Conservation (phyloP, 2,888 invertebrate genomes). For the Gerris lacustris region DNA sequence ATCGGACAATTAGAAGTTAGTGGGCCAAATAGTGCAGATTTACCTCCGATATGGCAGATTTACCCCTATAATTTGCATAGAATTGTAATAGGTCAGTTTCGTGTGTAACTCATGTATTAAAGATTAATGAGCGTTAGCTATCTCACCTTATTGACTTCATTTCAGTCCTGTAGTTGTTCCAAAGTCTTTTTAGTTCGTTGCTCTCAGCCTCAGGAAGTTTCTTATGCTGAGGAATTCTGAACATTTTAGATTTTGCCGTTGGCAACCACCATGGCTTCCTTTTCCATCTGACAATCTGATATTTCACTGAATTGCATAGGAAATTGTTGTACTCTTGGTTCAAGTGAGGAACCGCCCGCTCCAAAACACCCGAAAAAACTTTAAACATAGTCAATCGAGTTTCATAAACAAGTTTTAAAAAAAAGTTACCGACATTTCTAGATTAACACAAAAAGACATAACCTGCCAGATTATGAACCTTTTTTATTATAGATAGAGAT, state of each 20-base stretch:
- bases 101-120: too few species aligned
- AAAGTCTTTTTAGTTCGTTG: slow-evolving; percentile 51
- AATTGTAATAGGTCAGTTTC: too few species aligned
- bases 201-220: slow-evolving; percentile 49
- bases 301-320: slow-evolving; percentile 11
- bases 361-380: background rate
- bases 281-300: slow-evolving; percentile 42
- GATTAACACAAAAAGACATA: background rate
- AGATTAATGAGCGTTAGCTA: background rate
- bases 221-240: slow-evolving; percentile 51
- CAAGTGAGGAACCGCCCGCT: background rate
- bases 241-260: slow-evolving; percentile 65
- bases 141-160: slow-evolving; percentile 44
- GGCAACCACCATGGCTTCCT: slow-evolving; percentile 72
- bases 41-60: too few species aligned
- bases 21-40: too few species aligned
- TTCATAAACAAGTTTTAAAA: background rate
- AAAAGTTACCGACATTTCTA: background rate
- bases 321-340: background rate
- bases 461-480: background rate
- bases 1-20: too few species aligned
- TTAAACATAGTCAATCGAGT: background rate
- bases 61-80: too few species aligned
- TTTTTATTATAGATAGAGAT: too few species aligned
- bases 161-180: slow-evolving; percentile 53